Conservation (phyloP, 2,113 vertebrate species). For the Protobothrops mucrosquamatus region DNA sequence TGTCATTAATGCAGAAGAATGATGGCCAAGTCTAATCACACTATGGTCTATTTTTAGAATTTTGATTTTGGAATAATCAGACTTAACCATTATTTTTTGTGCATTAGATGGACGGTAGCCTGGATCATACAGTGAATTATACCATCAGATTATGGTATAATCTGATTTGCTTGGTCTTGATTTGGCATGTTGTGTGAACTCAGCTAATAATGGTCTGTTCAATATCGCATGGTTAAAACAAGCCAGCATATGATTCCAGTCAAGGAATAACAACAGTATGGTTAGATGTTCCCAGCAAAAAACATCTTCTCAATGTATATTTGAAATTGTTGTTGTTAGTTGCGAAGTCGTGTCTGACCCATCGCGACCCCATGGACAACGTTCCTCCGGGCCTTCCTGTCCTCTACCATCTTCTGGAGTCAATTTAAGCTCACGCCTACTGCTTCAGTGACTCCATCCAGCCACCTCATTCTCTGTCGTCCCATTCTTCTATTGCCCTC, state of each 20-base stretch:
- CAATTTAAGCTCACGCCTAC: no score
- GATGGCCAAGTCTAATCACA: neutral
- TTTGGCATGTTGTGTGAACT: neutral
- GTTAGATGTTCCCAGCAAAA: neutral
- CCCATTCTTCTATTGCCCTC: no score
- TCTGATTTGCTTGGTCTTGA: neutral
- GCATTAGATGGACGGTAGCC: neutral
- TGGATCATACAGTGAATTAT: neutral
- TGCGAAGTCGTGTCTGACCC: no score
- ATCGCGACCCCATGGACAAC: no score
- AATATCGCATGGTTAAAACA: neutral
- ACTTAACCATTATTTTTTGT: neutral
- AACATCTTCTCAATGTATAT: neutral
- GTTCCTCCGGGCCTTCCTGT: no score
- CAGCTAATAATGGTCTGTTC: neutral
- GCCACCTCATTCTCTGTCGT: no score
- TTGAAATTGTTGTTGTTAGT: neutral
- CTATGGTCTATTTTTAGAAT: neutral
- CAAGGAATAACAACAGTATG: neutral
- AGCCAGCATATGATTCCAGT: neutral
- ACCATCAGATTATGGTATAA: neutral
- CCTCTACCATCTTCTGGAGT: no score
- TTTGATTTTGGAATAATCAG: neutral
- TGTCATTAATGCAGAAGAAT: neutral
- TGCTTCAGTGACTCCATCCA: no score